Conservation (phyloP, 2,888 invertebrate genomes). For the Rambutsinella grinnellia region DNA sequence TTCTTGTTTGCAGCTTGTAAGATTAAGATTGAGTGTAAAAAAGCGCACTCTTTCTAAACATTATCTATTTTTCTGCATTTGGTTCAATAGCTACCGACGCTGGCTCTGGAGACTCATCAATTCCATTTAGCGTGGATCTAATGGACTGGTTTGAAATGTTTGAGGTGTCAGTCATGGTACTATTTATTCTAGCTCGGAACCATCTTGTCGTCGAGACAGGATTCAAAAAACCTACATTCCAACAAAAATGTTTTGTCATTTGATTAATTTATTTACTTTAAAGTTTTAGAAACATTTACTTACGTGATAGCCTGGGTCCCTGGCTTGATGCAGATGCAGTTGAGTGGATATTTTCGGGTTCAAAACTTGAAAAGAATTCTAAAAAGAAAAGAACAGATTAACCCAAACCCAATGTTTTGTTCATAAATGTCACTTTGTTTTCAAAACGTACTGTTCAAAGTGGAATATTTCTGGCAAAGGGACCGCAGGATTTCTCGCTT, state of each 20-base stretch:
- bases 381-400: no score
- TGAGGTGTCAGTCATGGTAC: conserved; percentile 36
- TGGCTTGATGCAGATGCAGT: conserved; percentile 1
- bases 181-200: conserved; percentile 28
- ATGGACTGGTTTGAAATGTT: conserved; percentile 30
- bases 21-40: no score
- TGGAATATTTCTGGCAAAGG: conserved; percentile 46
- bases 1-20: no score
- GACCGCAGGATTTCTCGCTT: conserved; percentile 46
- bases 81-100: no score
- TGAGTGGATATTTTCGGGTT: conserved; percentile 4
- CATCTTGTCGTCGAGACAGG: conserved; percentile 15
- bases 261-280: no score
- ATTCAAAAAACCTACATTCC: conserved; percentile 15
- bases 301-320: not conserved
- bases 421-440: not conserved
- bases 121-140: conserved; percentile 1
- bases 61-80: no score
- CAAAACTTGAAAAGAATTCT: conserved; percentile 33
- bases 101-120: not conserved
- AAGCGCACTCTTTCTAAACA: no score
- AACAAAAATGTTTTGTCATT: no score
- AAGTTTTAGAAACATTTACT: no score
- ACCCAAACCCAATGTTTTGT: no score
- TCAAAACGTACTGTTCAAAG: conserved; percentile 36